Evolutionary conservation across 2,797 vertebrate species (phyloP).

Genomic region (Rhodeus uyekii): DNA sequence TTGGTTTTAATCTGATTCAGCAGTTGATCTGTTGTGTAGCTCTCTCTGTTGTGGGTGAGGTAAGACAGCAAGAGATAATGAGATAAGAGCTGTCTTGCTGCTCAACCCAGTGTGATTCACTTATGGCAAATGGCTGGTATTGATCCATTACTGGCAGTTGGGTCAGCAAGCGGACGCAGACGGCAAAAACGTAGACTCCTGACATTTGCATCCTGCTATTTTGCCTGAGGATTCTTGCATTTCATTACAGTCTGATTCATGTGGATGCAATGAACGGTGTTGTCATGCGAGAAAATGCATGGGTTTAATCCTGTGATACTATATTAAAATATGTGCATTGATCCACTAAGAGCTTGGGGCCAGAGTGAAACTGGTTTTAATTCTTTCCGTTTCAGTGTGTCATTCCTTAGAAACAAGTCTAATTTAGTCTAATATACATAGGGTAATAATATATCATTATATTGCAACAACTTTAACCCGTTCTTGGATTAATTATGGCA

Average conservation of each 20-base stretch:
- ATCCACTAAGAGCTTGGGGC: neutral
- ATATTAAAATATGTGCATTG: neutral
- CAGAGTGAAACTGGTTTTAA: neutral
- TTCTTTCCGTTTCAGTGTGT: neutral
- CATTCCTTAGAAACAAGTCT: neutral
- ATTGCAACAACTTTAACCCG: neutral
- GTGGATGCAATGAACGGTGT: neutral
- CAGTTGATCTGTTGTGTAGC: neutral
- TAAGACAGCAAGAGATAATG: constrained; percentile 11
- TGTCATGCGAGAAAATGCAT: neutral
- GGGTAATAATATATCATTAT: no score
- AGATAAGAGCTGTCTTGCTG: constrained; percentile 7
- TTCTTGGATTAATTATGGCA: neutral
- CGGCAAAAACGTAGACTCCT: neutral
- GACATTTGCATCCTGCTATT: neutral
- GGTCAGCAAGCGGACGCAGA: constrained; percentile 16
- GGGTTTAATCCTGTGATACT: neutral
- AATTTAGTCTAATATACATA: no score
- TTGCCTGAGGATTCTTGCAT: neutral
- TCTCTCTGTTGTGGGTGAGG: constrained; percentile 17
- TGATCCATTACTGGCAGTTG: constrained; percentile 32
- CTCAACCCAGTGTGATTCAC: constrained; percentile 3
- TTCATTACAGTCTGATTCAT: neutral
- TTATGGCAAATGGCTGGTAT: constrained; percentile 34
- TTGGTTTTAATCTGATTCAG: constrained; percentile 10